Evolutionary conservation across 2,888 invertebrate species (phyloP).

Genomic region (Troilus luridus): DNA sequence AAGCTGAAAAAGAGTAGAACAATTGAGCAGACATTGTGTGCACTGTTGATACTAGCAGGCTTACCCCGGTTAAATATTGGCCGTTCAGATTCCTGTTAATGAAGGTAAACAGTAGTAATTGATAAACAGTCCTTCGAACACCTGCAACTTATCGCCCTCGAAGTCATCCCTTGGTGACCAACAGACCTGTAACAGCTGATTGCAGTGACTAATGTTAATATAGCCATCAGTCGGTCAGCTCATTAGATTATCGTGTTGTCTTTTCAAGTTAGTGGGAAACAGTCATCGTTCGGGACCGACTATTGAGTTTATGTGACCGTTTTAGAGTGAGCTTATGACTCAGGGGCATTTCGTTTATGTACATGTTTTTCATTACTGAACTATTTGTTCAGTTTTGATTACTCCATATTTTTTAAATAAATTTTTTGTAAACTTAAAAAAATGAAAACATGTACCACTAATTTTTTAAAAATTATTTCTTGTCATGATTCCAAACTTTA

Average conservation of each 20-base stretch:
- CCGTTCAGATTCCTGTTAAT: neutral
- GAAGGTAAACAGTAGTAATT: conserved; percentile 3
- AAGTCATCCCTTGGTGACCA: neutral
- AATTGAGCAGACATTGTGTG: neutral
- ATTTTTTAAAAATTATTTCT: too few species aligned
- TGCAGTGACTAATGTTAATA: neutral
- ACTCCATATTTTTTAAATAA: too few species aligned
- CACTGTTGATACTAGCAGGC: neutral
- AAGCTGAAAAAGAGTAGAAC: neutral
- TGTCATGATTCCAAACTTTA: too few species aligned
- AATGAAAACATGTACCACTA: too few species aligned
- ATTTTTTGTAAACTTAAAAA: too few species aligned
- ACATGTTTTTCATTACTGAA: too few species aligned
- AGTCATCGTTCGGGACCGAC: neutral
- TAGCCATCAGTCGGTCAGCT: neutral
- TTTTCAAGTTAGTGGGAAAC: neutral
- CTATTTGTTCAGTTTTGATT: too few species aligned
- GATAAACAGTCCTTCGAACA: neutral
- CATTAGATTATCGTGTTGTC: neutral
- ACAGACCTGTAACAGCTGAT: neutral
- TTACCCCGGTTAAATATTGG: neutral
- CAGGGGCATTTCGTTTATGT: too few species aligned
- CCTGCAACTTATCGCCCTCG: neutral
- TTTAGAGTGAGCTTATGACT: too few species aligned
- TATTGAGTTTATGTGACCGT: neutral